These are phyloP conservation scores for Silurus aristotelis DNA, from an alignment of 2,797 vertebrate species.

Conservation along the genomic window DNA sequence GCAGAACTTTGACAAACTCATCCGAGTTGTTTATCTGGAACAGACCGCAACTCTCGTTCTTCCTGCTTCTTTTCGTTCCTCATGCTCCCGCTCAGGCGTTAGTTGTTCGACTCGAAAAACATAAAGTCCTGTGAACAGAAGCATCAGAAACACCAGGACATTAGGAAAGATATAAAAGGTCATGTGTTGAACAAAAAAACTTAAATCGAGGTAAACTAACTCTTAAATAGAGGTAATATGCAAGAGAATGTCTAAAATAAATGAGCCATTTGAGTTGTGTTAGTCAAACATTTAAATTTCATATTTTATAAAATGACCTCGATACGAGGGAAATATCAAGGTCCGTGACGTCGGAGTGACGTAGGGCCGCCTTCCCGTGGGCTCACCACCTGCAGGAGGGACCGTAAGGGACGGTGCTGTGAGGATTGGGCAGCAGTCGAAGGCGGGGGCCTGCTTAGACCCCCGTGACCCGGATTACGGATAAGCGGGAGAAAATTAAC, in stretches of 20 bases:
- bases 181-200: background rate
- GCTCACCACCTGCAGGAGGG: no score
- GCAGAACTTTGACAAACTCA: no score
- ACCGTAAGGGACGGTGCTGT: no score
- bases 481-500: no score
- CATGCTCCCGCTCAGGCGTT: conserved; percentile 51
- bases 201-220: no score
- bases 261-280: background rate
- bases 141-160: background rate
- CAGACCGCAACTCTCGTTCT: background rate
- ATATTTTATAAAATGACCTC: background rate
- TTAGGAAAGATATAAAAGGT: background rate
- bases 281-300: background rate
- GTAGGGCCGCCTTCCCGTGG: no score
- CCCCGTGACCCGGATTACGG: no score
- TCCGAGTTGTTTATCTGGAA: background rate
- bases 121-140: conserved; percentile 75
- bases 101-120: conserved; percentile 77
- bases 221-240: background rate
- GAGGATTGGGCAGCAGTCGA: no score
- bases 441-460: no score
- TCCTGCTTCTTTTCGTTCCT: background rate
- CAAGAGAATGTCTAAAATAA: background rate
- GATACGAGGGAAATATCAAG: no score
- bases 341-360: no score